These are phyloP conservation scores for Alca torda DNA, from an alignment of 2,797 vertebrate genomes.

Conservation along the genomic window DNA sequence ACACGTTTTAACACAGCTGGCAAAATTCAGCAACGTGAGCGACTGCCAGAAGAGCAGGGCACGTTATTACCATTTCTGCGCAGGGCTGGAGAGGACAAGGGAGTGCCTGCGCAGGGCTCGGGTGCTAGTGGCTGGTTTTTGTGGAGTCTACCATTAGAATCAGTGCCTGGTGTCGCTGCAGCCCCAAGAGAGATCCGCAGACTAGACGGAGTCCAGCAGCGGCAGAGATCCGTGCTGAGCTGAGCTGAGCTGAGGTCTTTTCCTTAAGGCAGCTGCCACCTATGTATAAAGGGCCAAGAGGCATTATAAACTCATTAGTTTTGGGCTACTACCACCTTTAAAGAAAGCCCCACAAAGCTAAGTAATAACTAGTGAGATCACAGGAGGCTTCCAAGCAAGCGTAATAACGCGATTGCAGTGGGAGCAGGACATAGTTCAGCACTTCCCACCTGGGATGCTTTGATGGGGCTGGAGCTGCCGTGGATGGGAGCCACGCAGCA, in stretches of 20 bases:
- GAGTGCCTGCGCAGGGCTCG: neutral
- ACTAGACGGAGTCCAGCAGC: neutral
- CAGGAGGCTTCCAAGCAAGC: neutral
- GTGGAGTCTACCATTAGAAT: neutral
- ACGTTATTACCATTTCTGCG: neutral
- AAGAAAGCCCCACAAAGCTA: neutral
- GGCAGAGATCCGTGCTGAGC: neutral
- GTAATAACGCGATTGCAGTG: no score
- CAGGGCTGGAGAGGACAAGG: neutral
- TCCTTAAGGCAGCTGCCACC: neutral
- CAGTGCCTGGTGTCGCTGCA: neutral
- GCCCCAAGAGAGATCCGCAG: neutral
- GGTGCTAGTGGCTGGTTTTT: neutral
- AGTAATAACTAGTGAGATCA: neutral
- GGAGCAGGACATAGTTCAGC: rapidly evolving
- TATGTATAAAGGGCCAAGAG: neutral
- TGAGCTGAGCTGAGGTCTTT: neutral
- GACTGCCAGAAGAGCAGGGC: neutral
- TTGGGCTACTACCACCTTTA: neutral
- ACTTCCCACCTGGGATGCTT: rapidly evolving
- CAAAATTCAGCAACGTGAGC: rapidly evolving
- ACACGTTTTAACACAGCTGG: rapidly evolving
- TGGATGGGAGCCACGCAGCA: neutral
- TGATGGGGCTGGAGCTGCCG: neutral
- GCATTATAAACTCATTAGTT: neutral